phyloP scores from a whole-genome alignment of 1,140 invertebrate species.

The Papilio glaucus region DNA sequence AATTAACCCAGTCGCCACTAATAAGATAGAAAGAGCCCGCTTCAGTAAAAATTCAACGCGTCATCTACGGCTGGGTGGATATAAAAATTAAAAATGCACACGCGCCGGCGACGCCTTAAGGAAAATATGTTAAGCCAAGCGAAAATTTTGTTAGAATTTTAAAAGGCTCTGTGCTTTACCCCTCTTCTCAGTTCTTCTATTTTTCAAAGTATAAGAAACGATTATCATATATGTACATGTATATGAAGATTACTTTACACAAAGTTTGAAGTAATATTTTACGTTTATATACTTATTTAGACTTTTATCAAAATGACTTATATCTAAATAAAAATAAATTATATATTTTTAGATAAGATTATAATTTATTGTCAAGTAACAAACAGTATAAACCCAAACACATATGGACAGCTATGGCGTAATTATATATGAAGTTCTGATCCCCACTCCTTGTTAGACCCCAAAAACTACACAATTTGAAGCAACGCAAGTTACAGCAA shows the following conservation, averaged over 20 bases:
- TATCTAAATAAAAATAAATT: no score
- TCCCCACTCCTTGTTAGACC: no score
- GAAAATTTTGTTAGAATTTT: conserved; percentile 59
- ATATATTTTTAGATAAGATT: no score
- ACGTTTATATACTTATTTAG: no score
- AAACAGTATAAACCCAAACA: no score
- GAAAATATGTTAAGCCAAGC: conserved; percentile 66
- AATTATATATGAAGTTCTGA: no score
- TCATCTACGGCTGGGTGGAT: conserved; percentile 60
- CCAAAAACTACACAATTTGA: neutral
- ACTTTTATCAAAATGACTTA: no score
- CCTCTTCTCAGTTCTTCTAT: neutral
- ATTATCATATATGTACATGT: no score
- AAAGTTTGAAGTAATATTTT: no score
- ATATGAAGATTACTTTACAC: no score
- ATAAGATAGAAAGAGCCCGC: conserved; percentile 68
- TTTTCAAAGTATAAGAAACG: neutral
- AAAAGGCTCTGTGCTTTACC: conserved; percentile 36
- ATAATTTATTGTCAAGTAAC: no score
- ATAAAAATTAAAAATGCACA: conserved; percentile 79
- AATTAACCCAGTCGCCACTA: conserved; percentile 64
- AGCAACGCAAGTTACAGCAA: conserved; percentile 17
- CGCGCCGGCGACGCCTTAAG: conserved; percentile 63
- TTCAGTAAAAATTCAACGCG: conserved; percentile 74
- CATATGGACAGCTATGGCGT: no score